Evolutionary conservation across 1,140 invertebrate species (phyloP).

Genomic region (Lerema accius): DNA sequence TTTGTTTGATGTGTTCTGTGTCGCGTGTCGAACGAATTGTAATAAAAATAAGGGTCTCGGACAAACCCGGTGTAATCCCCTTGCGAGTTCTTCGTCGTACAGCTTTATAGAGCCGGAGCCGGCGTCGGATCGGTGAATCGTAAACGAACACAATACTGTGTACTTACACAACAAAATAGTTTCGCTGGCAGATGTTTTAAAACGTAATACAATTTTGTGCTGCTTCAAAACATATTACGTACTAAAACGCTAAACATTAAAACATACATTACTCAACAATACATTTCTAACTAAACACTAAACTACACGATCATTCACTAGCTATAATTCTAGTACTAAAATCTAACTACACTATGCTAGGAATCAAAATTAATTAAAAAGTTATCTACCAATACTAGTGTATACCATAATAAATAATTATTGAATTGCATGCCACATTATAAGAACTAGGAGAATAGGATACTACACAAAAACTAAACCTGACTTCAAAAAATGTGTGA

Average conservation of each 20-base stretch:
- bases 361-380: slow-evolving; percentile 29
- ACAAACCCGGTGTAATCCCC: slow-evolving; percentile 63
- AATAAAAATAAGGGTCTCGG: slow-evolving; percentile 60
- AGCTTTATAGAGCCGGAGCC: slow-evolving; percentile 46
- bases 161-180: slow-evolving; percentile 19
- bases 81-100: slow-evolving; percentile 42
- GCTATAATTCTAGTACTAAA: neutral
- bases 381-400: no score
- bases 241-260: no score
- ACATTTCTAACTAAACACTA: no score
- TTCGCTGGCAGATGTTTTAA: slow-evolving; percentile 24
- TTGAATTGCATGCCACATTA: slow-evolving; percentile 50
- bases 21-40: slow-evolving; percentile 60
- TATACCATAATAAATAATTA: no score
- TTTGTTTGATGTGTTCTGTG: slow-evolving; percentile 45
- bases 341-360: slow-evolving; percentile 15
- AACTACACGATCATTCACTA: no score
- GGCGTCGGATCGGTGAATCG: slow-evolving; percentile 48
- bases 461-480: no score
- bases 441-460: no score
- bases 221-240: neutral
- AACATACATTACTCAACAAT: neutral
- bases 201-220: slow-evolving; percentile 18
- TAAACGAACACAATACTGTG: slow-evolving; percentile 50
- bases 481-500: no score